Conservation (phyloP, 2,797 vertebrate species). For the Megalops cyprinoides region DNA sequence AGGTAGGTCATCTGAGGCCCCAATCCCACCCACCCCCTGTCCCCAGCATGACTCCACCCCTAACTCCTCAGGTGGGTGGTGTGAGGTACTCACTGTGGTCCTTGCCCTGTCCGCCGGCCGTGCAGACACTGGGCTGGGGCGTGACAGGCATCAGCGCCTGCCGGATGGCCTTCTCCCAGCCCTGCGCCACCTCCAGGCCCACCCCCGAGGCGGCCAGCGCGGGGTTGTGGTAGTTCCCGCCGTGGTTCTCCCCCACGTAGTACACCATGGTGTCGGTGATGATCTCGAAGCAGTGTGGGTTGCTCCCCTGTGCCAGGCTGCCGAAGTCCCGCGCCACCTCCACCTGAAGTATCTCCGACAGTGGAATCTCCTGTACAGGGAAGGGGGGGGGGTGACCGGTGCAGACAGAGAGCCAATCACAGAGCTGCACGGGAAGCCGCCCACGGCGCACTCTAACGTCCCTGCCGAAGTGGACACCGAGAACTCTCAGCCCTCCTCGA, state of each 20-base stretch:
- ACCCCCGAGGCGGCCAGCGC: constrained; percentile 89
- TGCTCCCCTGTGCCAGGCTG: constrained; percentile 88
- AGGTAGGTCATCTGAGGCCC: no score
- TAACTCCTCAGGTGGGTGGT: background rate
- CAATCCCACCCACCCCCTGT: background rate
- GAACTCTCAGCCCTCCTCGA: background rate
- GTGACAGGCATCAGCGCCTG: constrained; percentile 98
- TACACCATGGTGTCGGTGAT: constrained; percentile 97
- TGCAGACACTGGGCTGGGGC: constrained; percentile 89
- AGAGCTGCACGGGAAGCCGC: background rate
- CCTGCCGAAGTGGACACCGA: background rate
- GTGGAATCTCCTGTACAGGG: constrained; percentile 89
- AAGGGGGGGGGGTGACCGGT: constrained; percentile 34
- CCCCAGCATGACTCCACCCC: background rate
- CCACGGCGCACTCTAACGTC: background rate
- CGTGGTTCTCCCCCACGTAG: constrained; percentile 95
- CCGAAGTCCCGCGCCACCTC: constrained; percentile 85
- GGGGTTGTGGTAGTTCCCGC: constrained; percentile 84
- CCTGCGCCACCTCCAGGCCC: constrained; percentile 90
- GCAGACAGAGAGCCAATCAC: background rate
- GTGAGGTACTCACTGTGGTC: constrained; percentile 88
- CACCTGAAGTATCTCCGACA: constrained; percentile 97
- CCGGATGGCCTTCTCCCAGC: constrained; percentile 97
- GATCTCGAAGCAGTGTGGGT: constrained; percentile 97
- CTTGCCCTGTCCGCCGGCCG: constrained; percentile 85